A percentile compares a stretch with the other conserved stretches of the same genome.
Evolutionary conservation across 2,797 vertebrate species (phyloP).

Genomic region (Phaenicophaeus curvirostris): DNA sequence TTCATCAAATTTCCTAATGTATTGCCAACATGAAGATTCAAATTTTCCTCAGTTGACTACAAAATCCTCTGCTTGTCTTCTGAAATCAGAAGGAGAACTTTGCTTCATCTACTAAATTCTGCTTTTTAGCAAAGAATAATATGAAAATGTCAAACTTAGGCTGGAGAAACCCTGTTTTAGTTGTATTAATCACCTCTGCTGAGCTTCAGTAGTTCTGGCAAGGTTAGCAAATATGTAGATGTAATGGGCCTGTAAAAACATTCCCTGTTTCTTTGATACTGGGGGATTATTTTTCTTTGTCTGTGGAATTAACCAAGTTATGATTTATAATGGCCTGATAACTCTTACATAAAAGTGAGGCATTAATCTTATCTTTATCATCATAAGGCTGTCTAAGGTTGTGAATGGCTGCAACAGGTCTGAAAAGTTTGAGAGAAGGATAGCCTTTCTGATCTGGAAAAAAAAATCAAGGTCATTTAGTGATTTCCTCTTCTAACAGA

Average conservation of each 20-base stretch:
- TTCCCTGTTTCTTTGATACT: constrained; percentile 11
- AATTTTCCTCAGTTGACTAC: not conserved
- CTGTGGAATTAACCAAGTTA: constrained; percentile 9
- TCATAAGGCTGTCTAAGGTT: not conserved
- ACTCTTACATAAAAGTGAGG: not conserved
- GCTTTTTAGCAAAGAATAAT: not conserved
- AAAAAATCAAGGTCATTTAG: not conserved
- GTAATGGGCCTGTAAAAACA: constrained; percentile 21
- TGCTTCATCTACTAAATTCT: not conserved
- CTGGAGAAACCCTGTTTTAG: not conserved
- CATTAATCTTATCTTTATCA: constrained; percentile 11
- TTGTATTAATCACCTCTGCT: constrained; percentile 8
- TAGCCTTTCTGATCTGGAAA: not conserved
- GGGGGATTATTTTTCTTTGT: constrained; percentile 21
- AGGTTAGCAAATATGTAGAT: not conserved
- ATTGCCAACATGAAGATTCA: not conserved
- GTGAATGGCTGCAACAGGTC: not conserved
- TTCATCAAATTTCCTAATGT: not conserved
- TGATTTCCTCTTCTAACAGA: not conserved
- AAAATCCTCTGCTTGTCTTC: not conserved
- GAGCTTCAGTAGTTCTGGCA: not conserved
- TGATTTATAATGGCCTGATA: not conserved
- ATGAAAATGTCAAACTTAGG: not conserved
- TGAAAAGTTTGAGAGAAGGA: constrained; percentile 8
- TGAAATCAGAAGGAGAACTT: not conserved